Conservation (phyloP, 2,797 vertebrate species). For the Sebastes itinus region DNA sequence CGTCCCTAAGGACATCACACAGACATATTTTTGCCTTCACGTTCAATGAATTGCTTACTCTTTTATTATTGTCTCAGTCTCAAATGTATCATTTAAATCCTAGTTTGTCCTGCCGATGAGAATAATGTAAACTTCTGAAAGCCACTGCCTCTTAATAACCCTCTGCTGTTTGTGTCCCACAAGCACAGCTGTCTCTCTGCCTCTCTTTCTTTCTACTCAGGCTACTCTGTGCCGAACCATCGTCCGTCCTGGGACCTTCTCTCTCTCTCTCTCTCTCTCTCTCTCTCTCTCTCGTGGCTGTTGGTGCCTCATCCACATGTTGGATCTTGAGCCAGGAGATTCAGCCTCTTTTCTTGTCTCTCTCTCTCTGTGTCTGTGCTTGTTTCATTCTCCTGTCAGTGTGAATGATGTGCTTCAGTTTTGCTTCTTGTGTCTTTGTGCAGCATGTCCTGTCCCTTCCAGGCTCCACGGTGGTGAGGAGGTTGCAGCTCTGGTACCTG, state of each 20-base stretch:
- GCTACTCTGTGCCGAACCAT: neutral
- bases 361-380: neutral
- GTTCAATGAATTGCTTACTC: neutral
- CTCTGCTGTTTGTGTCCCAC: neutral
- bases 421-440: neutral
- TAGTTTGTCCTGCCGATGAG: neutral
- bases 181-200: neutral
- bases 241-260: too few species aligned
- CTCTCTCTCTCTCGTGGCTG: neutral
- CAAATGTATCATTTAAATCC: neutral
- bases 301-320: neutral
- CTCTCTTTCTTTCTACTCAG: neutral
- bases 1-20: neutral
- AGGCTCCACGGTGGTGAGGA: neutral
- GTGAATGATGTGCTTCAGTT: neutral
- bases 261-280: neutral
- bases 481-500: neutral
- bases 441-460: neutral
- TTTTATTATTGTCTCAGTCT: neutral
- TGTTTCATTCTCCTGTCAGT: neutral
- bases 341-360: neutral
- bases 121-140: neutral
- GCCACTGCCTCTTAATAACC: neutral
- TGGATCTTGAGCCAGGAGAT: neutral
- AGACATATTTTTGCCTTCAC: neutral